Evolutionary conservation across 2,888 invertebrate species (phyloP).

Genomic region (Trachelus tabidus): DNA sequence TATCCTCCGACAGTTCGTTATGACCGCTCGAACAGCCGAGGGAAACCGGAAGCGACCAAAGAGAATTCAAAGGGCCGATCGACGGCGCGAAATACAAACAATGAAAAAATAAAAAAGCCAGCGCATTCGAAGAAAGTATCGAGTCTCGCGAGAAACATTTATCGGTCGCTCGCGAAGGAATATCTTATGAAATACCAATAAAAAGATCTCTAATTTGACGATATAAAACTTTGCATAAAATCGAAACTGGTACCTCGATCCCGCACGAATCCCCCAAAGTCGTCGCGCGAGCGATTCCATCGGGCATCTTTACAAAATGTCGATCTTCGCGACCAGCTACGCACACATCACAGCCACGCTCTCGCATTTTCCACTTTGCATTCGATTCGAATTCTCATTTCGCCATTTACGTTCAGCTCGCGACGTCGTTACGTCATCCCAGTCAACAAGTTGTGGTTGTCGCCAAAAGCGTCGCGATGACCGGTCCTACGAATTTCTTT

Average conservation of each 20-base stretch:
- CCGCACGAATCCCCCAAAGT: not conserved
- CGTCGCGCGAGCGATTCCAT: not conserved
- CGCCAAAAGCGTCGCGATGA: too few species aligned
- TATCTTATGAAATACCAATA: not conserved
- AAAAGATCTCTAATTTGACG: not conserved
- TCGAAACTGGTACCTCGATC: not conserved
- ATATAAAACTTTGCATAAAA: not conserved
- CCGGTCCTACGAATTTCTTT: too few species aligned
- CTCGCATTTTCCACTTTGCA: not conserved
- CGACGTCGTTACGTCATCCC: too few species aligned
- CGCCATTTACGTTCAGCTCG: not conserved
- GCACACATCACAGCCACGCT: not conserved
- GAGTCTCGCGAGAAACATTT: not conserved
- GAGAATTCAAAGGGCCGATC: not conserved
- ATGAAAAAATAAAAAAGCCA: not conserved
- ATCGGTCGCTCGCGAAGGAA: not conserved
- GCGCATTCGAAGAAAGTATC: not conserved
- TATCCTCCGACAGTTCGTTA: slow-evolving; percentile 21
- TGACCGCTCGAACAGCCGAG: slow-evolving; percentile 33
- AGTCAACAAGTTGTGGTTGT: too few species aligned
- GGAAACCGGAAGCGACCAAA: slow-evolving; percentile 19
- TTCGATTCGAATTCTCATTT: not conserved
- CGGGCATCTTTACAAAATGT: not conserved
- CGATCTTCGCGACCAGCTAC: not conserved
- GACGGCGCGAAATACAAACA: not conserved